Percentiles rank a stretch among this genome's conserved stretches.
Conservation (phyloP, 1,140 invertebrate genomes). For the Zophobas morio region DNA sequence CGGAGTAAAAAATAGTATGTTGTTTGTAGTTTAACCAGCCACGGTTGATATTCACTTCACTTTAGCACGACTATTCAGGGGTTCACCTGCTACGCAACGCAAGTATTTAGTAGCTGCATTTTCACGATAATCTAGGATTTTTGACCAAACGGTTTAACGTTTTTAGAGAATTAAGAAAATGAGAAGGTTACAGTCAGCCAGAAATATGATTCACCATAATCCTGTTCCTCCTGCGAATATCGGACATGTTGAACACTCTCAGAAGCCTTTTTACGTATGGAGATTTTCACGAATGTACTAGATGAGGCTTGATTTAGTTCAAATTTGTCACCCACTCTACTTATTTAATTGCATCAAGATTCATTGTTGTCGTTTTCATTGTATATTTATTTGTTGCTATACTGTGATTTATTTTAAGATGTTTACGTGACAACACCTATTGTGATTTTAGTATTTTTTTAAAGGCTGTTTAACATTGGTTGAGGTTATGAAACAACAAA, state of each 20-base stretch:
- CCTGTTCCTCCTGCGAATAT: constrained; percentile 16
- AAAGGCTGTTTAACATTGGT: neutral
- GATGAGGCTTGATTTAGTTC: neutral
- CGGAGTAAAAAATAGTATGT: too few species aligned
- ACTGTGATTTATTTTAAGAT: neutral
- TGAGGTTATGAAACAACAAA: too few species aligned
- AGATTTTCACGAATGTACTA: constrained; percentile 13
- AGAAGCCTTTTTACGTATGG: constrained; percentile 28
- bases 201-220: constrained; percentile 10
- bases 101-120: too few species aligned
- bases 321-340: neutral
- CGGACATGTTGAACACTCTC: constrained; percentile 23
- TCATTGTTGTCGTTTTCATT: neutral
- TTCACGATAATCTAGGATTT: too few species aligned
- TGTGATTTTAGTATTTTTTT: neutral
- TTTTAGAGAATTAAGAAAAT: constrained; percentile 31
- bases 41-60: too few species aligned
- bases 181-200: neutral
- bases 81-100: too few species aligned
- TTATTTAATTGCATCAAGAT: neutral
- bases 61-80: too few species aligned
- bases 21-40: too few species aligned
- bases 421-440: neutral
- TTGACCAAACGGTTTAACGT: neutral
- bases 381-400: neutral